A percentile compares a stretch with the other conserved stretches of the same genome.
Evolutionary conservation across 2,797 vertebrate species (phyloP).

Genomic region (Gymnothorax javanicus): DNA sequence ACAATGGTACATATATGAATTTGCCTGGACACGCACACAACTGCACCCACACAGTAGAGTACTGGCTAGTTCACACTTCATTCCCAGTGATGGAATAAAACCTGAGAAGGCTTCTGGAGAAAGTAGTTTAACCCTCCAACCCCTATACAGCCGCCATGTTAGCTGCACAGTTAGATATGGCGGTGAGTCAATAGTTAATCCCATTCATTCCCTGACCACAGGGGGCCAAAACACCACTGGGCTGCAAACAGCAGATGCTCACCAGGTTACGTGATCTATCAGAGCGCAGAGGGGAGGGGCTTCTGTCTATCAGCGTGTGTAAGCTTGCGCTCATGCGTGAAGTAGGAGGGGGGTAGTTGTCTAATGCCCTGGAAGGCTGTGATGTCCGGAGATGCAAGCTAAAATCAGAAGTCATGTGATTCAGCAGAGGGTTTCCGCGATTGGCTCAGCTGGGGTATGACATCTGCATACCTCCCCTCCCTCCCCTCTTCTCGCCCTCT

Average conservation of each 20-base stretch:
- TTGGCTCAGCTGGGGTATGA: constrained; percentile 73
- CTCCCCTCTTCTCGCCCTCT: constrained; percentile 30
- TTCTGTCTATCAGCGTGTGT: background rate
- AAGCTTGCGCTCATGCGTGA: background rate
- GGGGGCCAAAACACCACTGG: background rate
- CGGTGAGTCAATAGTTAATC: background rate
- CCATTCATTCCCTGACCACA: background rate
- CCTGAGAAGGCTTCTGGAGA: background rate
- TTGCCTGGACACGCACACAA: background rate
- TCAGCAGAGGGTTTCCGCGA: constrained; percentile 52
- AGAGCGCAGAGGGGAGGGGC: background rate
- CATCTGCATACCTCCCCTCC: constrained; percentile 64
- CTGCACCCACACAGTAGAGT: background rate
- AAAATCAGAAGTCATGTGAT: constrained; percentile 66
- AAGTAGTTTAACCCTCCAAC: background rate
- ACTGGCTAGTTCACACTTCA: background rate
- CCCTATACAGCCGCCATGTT: background rate
- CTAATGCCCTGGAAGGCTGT: constrained; percentile 27
- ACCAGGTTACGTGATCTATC: background rate
- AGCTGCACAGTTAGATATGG: background rate
- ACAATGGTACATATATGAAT: background rate
- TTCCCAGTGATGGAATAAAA: background rate
- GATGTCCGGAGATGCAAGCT: constrained; percentile 28
- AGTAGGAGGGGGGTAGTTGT: background rate
- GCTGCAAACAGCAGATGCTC: constrained; percentile 8